These are phyloP conservation scores for Thamnophis elegans DNA, from an alignment of 2,797 vertebrate genomes.

Conservation along the genomic window DNA sequence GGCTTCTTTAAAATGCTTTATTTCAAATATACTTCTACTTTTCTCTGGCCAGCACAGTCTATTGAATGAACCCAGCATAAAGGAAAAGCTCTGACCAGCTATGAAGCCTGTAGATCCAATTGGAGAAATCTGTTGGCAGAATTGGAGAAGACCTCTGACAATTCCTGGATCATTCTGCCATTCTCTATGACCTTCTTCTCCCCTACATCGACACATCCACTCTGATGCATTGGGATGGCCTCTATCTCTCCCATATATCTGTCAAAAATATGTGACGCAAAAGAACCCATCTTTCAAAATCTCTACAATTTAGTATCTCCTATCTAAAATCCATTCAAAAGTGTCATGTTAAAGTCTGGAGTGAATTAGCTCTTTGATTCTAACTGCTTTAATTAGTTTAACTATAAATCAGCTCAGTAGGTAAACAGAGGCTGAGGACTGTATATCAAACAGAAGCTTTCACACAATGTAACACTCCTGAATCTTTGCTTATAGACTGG, in stretches of 20 bases:
- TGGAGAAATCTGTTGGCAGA: background rate
- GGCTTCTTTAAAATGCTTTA: background rate
- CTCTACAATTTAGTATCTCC: background rate
- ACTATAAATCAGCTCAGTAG: background rate
- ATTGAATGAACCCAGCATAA: background rate
- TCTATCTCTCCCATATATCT: background rate
- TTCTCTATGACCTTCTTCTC: background rate
- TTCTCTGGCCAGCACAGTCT: background rate
- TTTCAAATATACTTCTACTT: background rate
- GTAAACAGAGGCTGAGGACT: background rate
- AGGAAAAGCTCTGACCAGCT: background rate
- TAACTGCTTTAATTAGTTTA: background rate
- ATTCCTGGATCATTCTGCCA: background rate
- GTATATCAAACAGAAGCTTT: background rate
- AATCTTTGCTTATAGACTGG: background rate
- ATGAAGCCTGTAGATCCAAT: background rate
- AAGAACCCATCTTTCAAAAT: background rate
- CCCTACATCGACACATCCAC: background rate
- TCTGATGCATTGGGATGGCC: background rate
- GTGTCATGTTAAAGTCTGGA: background rate
- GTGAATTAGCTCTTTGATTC: background rate
- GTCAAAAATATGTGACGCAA: background rate
- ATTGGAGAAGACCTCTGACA: background rate
- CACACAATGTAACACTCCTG: background rate
- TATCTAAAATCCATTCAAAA: background rate